Base-by-base conservation (phyloP, 2,113 vertebrate species). In the Neotragus moschatus region DNA sequence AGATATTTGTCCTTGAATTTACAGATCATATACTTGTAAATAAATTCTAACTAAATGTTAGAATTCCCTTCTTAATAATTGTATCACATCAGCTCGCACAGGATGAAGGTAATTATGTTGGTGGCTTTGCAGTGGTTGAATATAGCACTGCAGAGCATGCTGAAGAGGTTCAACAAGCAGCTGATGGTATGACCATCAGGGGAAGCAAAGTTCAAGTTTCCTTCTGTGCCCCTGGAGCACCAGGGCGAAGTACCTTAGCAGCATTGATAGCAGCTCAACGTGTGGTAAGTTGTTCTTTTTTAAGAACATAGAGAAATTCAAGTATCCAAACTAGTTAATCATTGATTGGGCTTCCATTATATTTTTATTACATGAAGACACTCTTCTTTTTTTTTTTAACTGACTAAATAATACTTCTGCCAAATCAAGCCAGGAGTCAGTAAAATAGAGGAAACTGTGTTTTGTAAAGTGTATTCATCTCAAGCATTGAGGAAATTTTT, bases 181-280 rank as follows among this genome's bases (percentile, higher is more conserved):
- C 99, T 25, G 98, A 99, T 73, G 98, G 99, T 21, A 98, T 98
- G 4, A 96, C 95, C 86, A 91, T 99, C 98, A 97, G 98, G 60
- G 99, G 99, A 15, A 99, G 98, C 98, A 99, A 99, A 97, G 96
- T 99, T 16, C 99, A 99, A 4, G 99, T 99, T 81, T 99, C 99
- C 1, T 99, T 99, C 98, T 99, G 99, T 77, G 99, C 99, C 89
- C 99, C 99, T 0, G 99, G 99, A 84, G 99, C 99, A 0, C 99
- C 99, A 0, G 99, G 99, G n/a, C 99, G 99, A 95, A 99, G 99
- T 98, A 99, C 99, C 0, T 97, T 99, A 93, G 99, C 99, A 23
- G 99, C 99, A 0, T 98, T 99, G 55, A 99, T 99, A 84, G 99
- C 99, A 2, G 99, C 99, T 1, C 99, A 99, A 53, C 99, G 99